phyloP scores from a whole-genome alignment of 2,888 invertebrate genomes.

The Drosophila quasianomalipes region DNA sequence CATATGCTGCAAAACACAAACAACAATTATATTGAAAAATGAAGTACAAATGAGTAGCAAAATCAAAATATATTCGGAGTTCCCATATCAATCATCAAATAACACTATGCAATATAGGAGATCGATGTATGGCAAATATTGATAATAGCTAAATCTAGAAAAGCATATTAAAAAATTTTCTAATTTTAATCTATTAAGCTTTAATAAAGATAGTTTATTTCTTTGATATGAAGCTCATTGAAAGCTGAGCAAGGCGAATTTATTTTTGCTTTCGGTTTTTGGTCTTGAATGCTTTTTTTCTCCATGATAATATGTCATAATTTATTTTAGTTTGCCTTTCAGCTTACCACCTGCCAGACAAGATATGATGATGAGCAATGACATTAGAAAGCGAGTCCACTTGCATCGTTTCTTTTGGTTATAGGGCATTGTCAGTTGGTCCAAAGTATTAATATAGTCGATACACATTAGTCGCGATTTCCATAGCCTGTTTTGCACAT shows the following conservation, averaged over 20 bases:
- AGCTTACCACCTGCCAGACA: slow-evolving; percentile 43
- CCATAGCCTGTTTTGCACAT: not conserved
- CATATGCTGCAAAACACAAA: slow-evolving; percentile 26
- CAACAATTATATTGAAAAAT: not conserved
- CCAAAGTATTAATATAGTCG: slow-evolving; percentile 3
- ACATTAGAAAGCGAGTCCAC: not conserved
- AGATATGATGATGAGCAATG: slow-evolving; percentile 4
- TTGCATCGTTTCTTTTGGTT: not conserved
- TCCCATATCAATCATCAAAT: not conserved
- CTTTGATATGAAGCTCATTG: not conserved
- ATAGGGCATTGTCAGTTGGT: not conserved
- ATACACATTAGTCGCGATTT: not conserved
- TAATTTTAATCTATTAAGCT: not conserved
- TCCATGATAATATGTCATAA: not conserved
- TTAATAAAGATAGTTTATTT: not conserved
- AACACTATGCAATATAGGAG: not conserved
- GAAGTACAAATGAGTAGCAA: not conserved
- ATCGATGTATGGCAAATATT: not conserved
- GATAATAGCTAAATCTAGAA: not conserved
- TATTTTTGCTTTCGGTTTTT: not conserved
- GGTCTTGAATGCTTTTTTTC: not conserved
- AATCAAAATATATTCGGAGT: not conserved
- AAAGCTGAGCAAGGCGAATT: not conserved
- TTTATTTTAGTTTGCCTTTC: not conserved
- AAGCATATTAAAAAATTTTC: not conserved